Evolutionary conservation across 1,140 invertebrate species (phyloP).

Genomic region (Heterodera schachtii): DNA sequence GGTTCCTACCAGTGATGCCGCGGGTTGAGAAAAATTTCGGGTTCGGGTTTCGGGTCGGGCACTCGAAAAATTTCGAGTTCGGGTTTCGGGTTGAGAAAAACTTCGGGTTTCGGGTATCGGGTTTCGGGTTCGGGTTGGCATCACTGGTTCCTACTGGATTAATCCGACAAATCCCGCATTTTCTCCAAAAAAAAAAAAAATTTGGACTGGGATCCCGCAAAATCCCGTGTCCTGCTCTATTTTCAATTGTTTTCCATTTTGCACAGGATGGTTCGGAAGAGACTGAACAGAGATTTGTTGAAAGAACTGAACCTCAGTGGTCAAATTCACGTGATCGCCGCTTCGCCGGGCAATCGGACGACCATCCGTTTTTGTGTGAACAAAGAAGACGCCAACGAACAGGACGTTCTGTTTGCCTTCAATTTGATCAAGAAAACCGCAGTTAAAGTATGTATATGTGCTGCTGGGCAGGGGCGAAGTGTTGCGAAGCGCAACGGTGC

Average conservation of each 20-base stretch:
- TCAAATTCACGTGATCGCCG: constrained; percentile 56
- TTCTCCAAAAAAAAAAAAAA: background rate
- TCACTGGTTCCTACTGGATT: too few relatives aligned
- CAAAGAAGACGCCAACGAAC: constrained; percentile 77
- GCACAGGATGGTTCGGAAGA: constrained; percentile 75
- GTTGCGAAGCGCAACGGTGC: too few relatives aligned
- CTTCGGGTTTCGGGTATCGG: too few relatives aligned
- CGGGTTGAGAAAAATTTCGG: too few relatives aligned
- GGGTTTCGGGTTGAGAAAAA: too few relatives aligned
- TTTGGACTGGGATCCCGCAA: background rate
- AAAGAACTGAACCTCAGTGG: constrained; percentile 92
- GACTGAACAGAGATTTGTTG: constrained; percentile 87
- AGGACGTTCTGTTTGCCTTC: constrained; percentile 59
- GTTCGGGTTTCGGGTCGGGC: too few relatives aligned
- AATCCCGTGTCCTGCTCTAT: background rate
- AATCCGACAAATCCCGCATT: too few relatives aligned
- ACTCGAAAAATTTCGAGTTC: too few relatives aligned
- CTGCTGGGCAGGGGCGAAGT: too few relatives aligned
- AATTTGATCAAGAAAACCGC: constrained; percentile 60
- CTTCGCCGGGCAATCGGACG: constrained; percentile 58
- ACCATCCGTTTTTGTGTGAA: constrained; percentile 91
- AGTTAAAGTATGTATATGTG: constrained; percentile 25
- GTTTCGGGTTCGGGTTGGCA: too few relatives aligned
- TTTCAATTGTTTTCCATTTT: background rate
- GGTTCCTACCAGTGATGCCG: too few relatives aligned